Base-by-base conservation (phyloP, 2,113 vertebrate species). In the Callopanchax toddi region DNA sequence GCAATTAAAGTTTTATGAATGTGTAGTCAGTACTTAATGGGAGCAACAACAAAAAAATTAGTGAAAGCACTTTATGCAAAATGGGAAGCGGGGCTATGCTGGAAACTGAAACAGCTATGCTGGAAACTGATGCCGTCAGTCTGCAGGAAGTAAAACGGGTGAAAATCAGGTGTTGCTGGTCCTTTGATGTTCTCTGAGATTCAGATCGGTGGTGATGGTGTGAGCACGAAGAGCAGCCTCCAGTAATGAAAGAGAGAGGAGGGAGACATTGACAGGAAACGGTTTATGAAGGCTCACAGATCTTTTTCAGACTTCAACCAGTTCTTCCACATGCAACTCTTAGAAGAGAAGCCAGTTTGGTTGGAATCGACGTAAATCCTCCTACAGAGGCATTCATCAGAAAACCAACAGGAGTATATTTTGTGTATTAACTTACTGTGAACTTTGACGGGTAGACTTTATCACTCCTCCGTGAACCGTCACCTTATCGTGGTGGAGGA, bases 261-360 rank as follows among this genome's bases (percentile, higher is more conserved):
- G n/a, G n/a, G n/a, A n/a, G n/a, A n/a, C n/a, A n/a, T n/a, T n/a
- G n/a, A n/a, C n/a, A n/a, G n/a, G n/a, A n/a, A n/a, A n/a, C n/a
- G n/a, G n/a, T n/a, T n/a, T n/a, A n/a, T n/a, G n/a, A n/a, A n/a
- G n/a, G n/a, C n/a, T n/a, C n/a, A n/a, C n/a, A n/a, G n/a, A n/a
- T n/a, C n/a, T n/a, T n/a, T 60, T 42, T 60, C 16, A 54, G 39
- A 55, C 49, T 56, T 50, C 51, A 69, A 17, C 42, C 46, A 46
- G 81, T 67, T 77, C 66, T 46, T 50, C 44, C 6, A 37, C 52
- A 55, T 52, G 46, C 18, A 26, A 52, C 34, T 51, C 72, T 83
- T 85, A 83, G 66, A 81, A 67, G 50, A 74, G 56, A 45, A 74
- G 71, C 78, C 67, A 80, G 55, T 73, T 60, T 4, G 11, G 34